phyloP scores from a whole-genome alignment of 2,888 invertebrate species.

The Theretra japonica region DNA sequence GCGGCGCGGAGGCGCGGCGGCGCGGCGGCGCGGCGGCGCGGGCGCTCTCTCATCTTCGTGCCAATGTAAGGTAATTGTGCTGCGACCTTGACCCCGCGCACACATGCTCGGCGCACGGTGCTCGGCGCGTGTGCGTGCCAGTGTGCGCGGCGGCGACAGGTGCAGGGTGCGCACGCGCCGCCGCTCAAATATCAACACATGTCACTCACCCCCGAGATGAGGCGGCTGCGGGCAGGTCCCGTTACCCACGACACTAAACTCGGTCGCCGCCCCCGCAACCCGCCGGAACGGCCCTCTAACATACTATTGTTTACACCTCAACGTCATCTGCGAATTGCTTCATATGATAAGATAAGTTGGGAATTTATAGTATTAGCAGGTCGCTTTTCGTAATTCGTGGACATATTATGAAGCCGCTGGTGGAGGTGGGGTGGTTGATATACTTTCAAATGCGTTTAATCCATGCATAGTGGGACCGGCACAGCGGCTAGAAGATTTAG shows the following conservation, averaged over 20 bases:
- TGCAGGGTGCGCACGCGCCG: slow-evolving; percentile 52
- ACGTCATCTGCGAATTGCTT: too few species aligned
- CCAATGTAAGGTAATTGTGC: slow-evolving; percentile 23
- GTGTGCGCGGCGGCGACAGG: slow-evolving; percentile 25
- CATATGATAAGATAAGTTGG: too few species aligned
- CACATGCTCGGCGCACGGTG: not conserved
- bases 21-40: too few species aligned
- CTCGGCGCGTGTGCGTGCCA: slow-evolving; percentile 8
- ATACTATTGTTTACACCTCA: too few species aligned
- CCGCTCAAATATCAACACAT: slow-evolving; percentile 66
- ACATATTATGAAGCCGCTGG: too few species aligned
- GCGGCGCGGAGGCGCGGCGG: too few species aligned
- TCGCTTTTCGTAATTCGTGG: too few species aligned
- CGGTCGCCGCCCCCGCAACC: not conserved
- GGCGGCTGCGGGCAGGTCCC: slow-evolving; percentile 32
- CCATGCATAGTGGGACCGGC: not conserved
- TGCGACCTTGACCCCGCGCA: slow-evolving; percentile 19
- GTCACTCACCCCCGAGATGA: slow-evolving; percentile 66
- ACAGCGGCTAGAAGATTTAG: not conserved
- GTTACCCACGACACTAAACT: not conserved
- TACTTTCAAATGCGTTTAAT: too few species aligned
- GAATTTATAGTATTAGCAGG: too few species aligned
- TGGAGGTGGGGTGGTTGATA: too few species aligned
- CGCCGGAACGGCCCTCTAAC: too few species aligned
- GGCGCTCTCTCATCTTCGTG: too few species aligned